These are phyloP conservation scores for Phylloscopus collybita DNA, from an alignment of 2,797 vertebrate species.

Conservation along the genomic window DNA sequence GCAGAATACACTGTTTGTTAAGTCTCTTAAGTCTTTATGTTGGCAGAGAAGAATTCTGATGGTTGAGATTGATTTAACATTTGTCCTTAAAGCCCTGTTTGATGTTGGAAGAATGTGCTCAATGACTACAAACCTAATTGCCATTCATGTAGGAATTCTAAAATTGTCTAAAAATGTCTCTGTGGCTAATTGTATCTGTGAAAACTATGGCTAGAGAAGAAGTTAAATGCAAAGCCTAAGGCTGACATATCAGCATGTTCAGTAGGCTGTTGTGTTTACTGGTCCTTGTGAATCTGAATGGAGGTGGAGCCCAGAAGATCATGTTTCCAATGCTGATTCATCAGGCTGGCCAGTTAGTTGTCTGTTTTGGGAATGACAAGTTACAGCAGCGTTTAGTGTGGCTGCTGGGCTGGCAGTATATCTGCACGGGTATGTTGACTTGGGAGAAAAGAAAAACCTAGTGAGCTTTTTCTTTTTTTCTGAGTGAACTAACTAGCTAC, in stretches of 20 bases:
- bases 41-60: neutral
- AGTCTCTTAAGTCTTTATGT: neutral
- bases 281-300: neutral
- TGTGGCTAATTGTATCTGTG: neutral
- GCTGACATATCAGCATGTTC: neutral
- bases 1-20: neutral
- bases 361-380: neutral
- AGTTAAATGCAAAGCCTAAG: neutral
- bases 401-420: neutral
- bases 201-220: neutral
- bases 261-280: neutral
- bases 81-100: neutral
- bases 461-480: too few species aligned
- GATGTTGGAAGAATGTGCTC: neutral
- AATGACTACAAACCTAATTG: neutral
- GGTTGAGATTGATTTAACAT: neutral
- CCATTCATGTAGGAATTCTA: neutral
- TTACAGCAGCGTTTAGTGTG: neutral
- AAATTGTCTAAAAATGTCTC: neutral
- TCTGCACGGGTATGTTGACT: neutral
- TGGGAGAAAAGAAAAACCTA: neutral
- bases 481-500: too few species aligned
- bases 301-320: neutral
- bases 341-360: neutral
- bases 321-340: neutral